phyloP scores from a whole-genome alignment of 2,113 vertebrate genomes.

The Takifugu flavidus region DNA sequence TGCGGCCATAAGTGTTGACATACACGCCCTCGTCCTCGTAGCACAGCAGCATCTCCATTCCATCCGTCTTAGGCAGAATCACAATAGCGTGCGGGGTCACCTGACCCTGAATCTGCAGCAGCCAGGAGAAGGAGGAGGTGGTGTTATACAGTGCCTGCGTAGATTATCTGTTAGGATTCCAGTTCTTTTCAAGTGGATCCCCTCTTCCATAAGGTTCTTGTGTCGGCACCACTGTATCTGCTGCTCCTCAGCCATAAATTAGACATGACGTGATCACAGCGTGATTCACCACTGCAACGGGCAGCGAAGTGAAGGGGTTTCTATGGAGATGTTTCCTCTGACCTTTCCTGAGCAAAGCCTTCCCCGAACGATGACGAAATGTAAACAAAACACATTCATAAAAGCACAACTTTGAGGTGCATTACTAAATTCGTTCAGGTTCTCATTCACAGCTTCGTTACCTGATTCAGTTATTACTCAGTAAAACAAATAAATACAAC shows the following conservation, averaged over 20 bases:
- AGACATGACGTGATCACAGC: conserved; percentile 42
- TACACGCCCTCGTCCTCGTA: conserved; percentile 99
- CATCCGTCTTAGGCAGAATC: conserved; percentile 98
- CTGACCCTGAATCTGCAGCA: conserved; percentile 95
- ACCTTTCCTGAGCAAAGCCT: too few species aligned
- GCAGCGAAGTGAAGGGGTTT: conserved; percentile 50
- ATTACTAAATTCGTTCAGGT: too few species aligned
- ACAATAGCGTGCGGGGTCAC: conserved; percentile 98
- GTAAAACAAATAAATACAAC: conserved; percentile 44
- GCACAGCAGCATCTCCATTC: conserved; percentile 99
- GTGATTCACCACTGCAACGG: conserved; percentile 31
- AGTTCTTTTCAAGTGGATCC: too few species aligned
- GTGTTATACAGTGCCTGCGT: neutral
- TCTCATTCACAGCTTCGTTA: too few species aligned
- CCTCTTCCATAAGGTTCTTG: too few species aligned
- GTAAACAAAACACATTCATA: too few species aligned
- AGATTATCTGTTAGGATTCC: too few species aligned
- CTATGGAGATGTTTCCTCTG: conserved; percentile 12
- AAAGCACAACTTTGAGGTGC: too few species aligned
- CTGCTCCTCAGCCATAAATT: conserved; percentile 41
- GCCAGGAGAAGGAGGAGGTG: conserved; percentile 48
- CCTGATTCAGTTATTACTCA: too few species aligned
- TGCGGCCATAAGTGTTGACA: conserved; percentile 97
- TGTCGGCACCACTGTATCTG: conserved; percentile 16
- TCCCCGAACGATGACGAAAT: too few species aligned